Evolutionary conservation across 2,797 vertebrate genomes (phyloP).

Genomic region (Sebastes miniatus): DNA sequence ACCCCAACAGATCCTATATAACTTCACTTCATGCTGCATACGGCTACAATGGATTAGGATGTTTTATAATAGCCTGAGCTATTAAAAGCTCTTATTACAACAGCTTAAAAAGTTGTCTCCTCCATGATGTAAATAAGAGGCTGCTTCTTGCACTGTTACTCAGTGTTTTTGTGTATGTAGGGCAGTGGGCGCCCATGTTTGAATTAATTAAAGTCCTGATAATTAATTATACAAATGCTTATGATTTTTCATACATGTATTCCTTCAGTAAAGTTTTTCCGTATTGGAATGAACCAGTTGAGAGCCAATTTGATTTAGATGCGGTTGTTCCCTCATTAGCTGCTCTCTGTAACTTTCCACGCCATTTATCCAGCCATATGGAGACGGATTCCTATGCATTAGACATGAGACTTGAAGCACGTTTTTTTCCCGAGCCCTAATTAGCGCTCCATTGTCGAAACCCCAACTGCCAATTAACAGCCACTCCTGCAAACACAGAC

Average conservation of each 20-base stretch:
- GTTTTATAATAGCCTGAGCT: slow-evolving; percentile 19
- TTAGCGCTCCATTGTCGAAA: slow-evolving; percentile 72
- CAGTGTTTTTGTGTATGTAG: slow-evolving; percentile 56
- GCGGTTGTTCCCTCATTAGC: slow-evolving; percentile 59
- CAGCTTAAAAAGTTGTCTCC: slow-evolving; percentile 4
- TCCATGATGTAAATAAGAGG: slow-evolving; percentile 33
- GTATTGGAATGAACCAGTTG: slow-evolving; percentile 21
- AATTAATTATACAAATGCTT: slow-evolving; percentile 69
- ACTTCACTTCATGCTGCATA: slow-evolving; percentile 7
- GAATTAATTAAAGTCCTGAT: slow-evolving; percentile 63
- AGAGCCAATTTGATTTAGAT: slow-evolving; percentile 34
- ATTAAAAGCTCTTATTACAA: slow-evolving; percentile 29
- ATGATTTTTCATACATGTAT: slow-evolving; percentile 59
- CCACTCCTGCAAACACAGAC: slow-evolving; percentile 44
- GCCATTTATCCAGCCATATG: slow-evolving; percentile 58
- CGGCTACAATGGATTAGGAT: slow-evolving; percentile 25
- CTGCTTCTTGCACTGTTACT: slow-evolving; percentile 21
- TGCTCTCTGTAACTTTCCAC: slow-evolving; percentile 51
- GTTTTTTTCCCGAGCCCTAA: slow-evolving; percentile 57
- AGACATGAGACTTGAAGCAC: slow-evolving; percentile 47
- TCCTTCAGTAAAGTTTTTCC: slow-evolving; percentile 52
- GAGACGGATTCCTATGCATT: slow-evolving; percentile 71
- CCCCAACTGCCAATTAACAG: slow-evolving; percentile 71
- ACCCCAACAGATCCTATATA: slow-evolving; percentile 28
- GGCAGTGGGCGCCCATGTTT: slow-evolving; percentile 47